A percentile compares a stretch with the other conserved stretches of the same genome.
phyloP scores from a whole-genome alignment of 1,140 invertebrate species.

The Aphelenchoides fujianensis region DNA sequence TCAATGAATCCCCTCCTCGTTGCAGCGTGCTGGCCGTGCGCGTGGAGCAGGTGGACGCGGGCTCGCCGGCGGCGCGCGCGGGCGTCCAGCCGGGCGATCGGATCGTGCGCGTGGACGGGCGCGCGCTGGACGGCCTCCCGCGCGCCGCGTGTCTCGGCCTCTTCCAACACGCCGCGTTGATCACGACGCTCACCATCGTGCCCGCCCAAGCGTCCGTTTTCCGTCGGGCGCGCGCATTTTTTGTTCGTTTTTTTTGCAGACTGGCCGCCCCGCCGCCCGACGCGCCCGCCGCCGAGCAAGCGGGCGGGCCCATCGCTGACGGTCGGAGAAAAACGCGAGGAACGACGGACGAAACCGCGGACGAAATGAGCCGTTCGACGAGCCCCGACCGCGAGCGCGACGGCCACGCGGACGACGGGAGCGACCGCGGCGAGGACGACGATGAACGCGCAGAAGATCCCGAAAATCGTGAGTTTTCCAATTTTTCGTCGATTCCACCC shows the following conservation, averaged over 20 bases:
- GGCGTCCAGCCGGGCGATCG: conserved; percentile 37
- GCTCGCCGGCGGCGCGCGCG: conserved; percentile 26
- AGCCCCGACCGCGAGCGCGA: too few species aligned
- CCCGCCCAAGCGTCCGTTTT: conserved; percentile 33
- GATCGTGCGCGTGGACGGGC: conserved; percentile 38
- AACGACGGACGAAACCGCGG: not conserved
- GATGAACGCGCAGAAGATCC: too few species aligned
- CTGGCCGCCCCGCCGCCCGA: not conserved
- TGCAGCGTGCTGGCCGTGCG: conserved; percentile 40
- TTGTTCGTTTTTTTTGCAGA: not conserved
- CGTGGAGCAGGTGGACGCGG: conserved; percentile 42
- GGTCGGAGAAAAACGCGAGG: not conserved
- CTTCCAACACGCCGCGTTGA: conserved; percentile 32
- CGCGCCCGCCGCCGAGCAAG: too few species aligned
- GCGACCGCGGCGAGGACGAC: too few species aligned
- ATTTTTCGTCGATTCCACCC: too few species aligned
- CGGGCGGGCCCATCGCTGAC: too few species aligned
- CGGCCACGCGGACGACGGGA: too few species aligned
- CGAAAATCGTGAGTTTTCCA: too few species aligned
- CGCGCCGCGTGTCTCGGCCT: conserved; percentile 35
- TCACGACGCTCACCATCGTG: conserved; percentile 23
- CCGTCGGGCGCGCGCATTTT: too few species aligned
- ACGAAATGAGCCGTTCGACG: too few species aligned
- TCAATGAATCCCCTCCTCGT: not conserved
- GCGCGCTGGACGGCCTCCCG: conserved; percentile 26